Base-by-base conservation (phyloP, 1,140 invertebrate genomes). In the Proctacanthus coquilletti region DNA sequence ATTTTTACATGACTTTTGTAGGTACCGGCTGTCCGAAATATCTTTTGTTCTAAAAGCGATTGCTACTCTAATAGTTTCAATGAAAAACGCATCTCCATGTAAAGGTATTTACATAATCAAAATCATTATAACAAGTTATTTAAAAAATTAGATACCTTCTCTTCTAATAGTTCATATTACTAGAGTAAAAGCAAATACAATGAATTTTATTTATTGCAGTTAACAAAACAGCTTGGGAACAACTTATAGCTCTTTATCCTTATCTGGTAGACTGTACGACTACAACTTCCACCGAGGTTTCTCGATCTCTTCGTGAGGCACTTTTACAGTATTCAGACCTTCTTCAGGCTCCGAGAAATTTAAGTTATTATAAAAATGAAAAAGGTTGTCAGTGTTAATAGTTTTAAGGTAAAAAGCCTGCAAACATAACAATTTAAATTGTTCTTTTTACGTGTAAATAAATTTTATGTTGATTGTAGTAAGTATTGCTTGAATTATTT, bases 41-140 rank as follows among this genome's bases (percentile, higher is more conserved):
- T 87, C 88, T 25, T 95, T 94, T 63, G 91, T 95, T n/a, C 57
- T 97, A 19, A 92, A 95, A 66, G 92, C 92, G 30, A 78, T 96
- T 34, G 84, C 88, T 8, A 94, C 92, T 0, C 66, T 97, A 14
- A 76, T 94, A 3, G 74, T 84, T 17, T 91, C 89, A 5, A 74
- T 96, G 60, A 92, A 95, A 62, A 88, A 88, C 53, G 86, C 88
- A 33, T 82, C 87, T 18, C 70, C 76, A 34, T 76, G 74, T 21
- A 87, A 86, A 71, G 78, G 83, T 86, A 71, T 58, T 46, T 33
- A 27, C 17, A 42, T 18, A 36, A 25, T n/a, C n/a, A n/a, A n/a
- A 42, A 45, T 17, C 36, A 34, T 37, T 44, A 42, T 39, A 33
- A 40, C 13, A 30, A 35, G 31, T 43, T n/a, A n/a, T n/a, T n/a